A percentile compares a stretch with the other conserved stretches of the same genome.
Evolutionary conservation across 2,113 vertebrate genomes (phyloP).

Genomic region (Malurus melanocephalus): DNA sequence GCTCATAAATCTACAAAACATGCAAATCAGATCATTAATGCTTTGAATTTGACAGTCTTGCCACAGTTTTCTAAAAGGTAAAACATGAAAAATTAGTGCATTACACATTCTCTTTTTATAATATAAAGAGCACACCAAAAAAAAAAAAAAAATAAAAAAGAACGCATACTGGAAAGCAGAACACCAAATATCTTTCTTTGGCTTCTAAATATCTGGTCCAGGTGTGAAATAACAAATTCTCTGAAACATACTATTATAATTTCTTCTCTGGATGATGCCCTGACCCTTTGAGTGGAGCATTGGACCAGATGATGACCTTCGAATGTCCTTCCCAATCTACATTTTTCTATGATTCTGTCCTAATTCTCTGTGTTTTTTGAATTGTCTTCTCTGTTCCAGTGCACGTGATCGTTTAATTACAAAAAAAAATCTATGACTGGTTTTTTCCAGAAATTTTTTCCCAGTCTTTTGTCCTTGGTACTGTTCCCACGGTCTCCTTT

Average conservation of each 20-base stretch:
- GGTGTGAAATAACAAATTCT: background rate
- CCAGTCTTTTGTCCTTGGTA: background rate
- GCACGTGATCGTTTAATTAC: background rate
- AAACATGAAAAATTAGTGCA: background rate
- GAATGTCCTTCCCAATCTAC: background rate
- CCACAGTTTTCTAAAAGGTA: background rate
- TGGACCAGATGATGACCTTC: background rate
- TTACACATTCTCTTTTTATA: background rate
- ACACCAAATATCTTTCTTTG: background rate
- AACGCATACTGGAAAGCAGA: background rate
- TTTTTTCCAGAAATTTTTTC: background rate
- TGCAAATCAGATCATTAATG: slow-evolving; percentile 49
- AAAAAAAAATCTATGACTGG: fast-evolving
- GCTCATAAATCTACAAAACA: slow-evolving; percentile 39
- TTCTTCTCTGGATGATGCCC: background rate
- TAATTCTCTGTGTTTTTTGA: background rate
- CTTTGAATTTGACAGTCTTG: slow-evolving; percentile 13
- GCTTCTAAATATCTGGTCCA: background rate
- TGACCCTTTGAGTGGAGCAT: background rate
- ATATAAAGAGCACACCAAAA: background rate
- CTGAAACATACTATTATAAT: background rate
- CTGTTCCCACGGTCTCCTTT: background rate
- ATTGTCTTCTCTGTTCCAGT: background rate
- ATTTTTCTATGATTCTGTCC: background rate
- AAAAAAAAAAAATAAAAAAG: background rate